Base-by-base conservation (phyloP, 2,888 invertebrate genomes). In the Xylota sylvarum region DNA sequence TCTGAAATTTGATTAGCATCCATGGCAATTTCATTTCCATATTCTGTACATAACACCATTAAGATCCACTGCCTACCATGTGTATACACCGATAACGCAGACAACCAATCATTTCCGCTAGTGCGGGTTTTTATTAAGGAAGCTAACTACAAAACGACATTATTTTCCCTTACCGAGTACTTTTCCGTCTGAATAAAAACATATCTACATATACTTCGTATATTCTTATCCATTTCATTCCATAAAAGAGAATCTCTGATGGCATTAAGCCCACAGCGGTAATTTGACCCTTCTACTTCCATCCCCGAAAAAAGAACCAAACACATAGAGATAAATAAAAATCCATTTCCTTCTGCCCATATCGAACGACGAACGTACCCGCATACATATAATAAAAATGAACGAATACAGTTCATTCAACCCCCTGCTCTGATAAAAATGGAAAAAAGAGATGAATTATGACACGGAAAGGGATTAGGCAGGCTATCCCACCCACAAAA, bases 381-480 rank as follows among this genome's bases (percentile, higher is more conserved):
- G 46, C 69, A 52, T n/a, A 48, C 30, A 27, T 17, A 65, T 64
- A 50, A 50, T 60, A 69, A 56, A 37, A 37, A 52, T 50, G 27
- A 64, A 55, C 37, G 55, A 58, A 43, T 58, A 70, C 46, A 55
- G 56, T 52, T 73, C 72, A 72, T 64, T 82, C 48, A 64, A 37
- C 69, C 69, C 50, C 30, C 12, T 37, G 40, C 14, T 1, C 35
- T 19, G 43, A 35, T 23, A 50, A 58, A 77, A 60, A 58, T 6
- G 23, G 37, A 73, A 76, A 58, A 64, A 35, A 23, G 14, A 60
- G 70, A 80, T 76, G 56, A 76, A 50, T 76, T 80, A 80, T 80
- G 80, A 86, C 72, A 69, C 6, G 50, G 78, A 77, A 77, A 86
- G 77, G 86, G 86, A 77, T 86, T 78, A 82, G 77, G 30, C 58